These are phyloP conservation scores for Thaumetopoea pityocampa DNA, from an alignment of 1,140 invertebrate species.

Conservation along the genomic window DNA sequence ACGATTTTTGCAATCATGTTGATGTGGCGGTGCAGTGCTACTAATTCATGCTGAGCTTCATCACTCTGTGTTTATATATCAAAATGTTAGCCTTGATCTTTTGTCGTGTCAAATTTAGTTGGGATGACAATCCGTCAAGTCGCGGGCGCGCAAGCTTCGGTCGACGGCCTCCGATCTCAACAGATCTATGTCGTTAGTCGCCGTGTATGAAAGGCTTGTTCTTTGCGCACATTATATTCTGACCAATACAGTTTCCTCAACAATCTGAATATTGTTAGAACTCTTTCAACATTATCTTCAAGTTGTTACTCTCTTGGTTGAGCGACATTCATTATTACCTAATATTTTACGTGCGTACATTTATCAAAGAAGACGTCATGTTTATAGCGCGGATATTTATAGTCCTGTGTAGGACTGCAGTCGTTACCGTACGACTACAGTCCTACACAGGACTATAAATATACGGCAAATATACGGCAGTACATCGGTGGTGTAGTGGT, in stretches of 20 bases:
- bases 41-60: conserved; percentile 27
- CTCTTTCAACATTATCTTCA: too few relatives aligned
- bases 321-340: too few relatives aligned
- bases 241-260: not conserved
- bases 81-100: conserved; percentile 41
- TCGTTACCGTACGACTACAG: too few relatives aligned
- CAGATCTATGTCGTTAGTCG: conserved; percentile 23
- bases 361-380: too few relatives aligned
- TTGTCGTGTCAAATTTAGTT: conserved; percentile 26
- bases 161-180: conserved; percentile 23
- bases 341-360: too few relatives aligned
- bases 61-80: conserved; percentile 27
- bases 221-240: conserved; percentile 4
- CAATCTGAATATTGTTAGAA: too few relatives aligned
- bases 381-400: too few relatives aligned
- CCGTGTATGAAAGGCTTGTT: conserved; percentile 18
- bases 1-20: conserved; percentile 42
- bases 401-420: too few relatives aligned
- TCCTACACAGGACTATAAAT: too few relatives aligned
- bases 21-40: conserved; percentile 20
- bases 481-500: too few relatives aligned
- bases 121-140: conserved; percentile 20
- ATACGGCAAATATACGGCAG: too few relatives aligned
- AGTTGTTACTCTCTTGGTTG: too few relatives aligned
- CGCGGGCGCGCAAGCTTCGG: conserved; percentile 15